Base-by-base conservation (phyloP, 2,888 invertebrate species). In the Cryptus viduatorius region DNA sequence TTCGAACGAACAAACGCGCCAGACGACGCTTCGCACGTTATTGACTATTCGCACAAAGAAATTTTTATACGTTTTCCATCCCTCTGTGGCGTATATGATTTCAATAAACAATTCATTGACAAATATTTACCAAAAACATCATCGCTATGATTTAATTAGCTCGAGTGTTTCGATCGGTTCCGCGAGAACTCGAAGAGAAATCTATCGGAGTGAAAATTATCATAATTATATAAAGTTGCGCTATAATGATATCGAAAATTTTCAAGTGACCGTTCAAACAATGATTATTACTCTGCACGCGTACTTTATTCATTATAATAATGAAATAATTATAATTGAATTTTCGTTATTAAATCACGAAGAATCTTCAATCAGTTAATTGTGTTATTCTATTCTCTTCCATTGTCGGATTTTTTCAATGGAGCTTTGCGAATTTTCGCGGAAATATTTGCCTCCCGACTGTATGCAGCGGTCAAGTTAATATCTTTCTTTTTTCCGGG, bases 1-100 rank as follows among this genome's bases (percentile, higher is more conserved):
- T 72, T 53, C 56, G 64, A 3, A 16, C 3, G 37, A 42, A 24
- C 61, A n/a, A 56, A 79, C 31, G 44, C 64, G 24, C 61, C 24
- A 3, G 64, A 71, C 48, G n/a, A 31, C 59, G 19, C 46, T 42
- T 59, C 16, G 46, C 2, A 10, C 24, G 31, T 31, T 31, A 31
- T 31, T 46, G 5, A 31, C 8, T 3, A 29, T 14, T 29, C 8
- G 31, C 10, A 12, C 14, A 64, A 48, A 3, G 14, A 19, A 48
- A 46, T 24, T 50, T 37, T 48, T 7, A 19, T 19, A 1, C 56
- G 14, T 24, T 72, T 59, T 37, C 56, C 56, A 19, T 8, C 56
- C 3, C 19, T 19, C 19, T 3, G 50, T 5, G 14, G 48, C 2
- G 16, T 12, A 12, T 46, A 46, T 46, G 31, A 48, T 48, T 31